These are phyloP conservation scores for Gallinago paraguaiae DNA, from an alignment of 2,113 vertebrate species.

Conservation along the genomic window DNA sequence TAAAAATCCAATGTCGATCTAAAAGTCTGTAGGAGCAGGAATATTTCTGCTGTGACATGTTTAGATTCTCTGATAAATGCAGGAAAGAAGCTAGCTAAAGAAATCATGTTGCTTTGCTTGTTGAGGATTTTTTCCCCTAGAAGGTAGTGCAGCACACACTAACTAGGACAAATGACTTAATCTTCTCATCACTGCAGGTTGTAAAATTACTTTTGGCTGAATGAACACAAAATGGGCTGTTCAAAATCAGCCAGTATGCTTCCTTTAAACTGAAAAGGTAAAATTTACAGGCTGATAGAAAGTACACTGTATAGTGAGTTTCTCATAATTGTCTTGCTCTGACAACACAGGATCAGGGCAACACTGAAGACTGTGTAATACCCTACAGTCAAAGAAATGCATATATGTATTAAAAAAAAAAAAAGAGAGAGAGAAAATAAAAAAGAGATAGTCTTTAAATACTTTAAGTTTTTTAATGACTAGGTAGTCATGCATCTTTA, in stretches of 20 bases:
- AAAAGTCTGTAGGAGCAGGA: neutral
- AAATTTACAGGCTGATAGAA: neutral
- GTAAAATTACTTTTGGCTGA: neutral
- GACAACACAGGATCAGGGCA: neutral
- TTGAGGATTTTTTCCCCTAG: neutral
- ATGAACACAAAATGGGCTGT: neutral
- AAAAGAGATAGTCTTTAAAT: neutral
- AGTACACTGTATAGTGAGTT: neutral
- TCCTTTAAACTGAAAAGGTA: neutral
- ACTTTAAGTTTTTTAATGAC: neutral
- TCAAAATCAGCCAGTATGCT: neutral
- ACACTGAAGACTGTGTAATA: neutral
- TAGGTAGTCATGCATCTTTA: neutral
- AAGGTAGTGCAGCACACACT: neutral
- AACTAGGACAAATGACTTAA: conserved; percentile 7
- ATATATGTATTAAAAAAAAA: neutral
- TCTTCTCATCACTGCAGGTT: neutral
- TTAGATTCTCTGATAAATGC: neutral
- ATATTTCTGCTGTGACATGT: neutral
- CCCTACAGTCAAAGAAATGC: neutral
- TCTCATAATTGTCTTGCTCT: neutral
- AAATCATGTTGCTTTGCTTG: neutral
- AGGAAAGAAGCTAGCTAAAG: neutral
- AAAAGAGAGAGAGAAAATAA: neutral
- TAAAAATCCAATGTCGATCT: neutral